Base-by-base conservation (phyloP, 2,888 invertebrate species). In the Acanthopleura granulata region DNA sequence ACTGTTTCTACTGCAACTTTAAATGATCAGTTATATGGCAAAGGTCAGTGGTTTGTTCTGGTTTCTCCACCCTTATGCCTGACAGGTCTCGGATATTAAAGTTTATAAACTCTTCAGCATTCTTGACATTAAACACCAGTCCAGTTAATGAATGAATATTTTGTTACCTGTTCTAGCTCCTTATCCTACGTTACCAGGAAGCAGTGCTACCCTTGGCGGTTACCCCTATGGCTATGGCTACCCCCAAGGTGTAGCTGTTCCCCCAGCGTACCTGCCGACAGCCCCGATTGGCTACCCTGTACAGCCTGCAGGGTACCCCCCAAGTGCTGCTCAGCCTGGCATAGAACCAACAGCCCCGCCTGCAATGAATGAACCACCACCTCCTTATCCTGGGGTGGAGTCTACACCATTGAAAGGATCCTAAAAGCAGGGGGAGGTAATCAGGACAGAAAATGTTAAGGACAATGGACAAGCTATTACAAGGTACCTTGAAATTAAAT, bases 151-250 rank as follows among this genome's bases (percentile, higher is more conserved):
- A 40, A 40, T 40, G 9, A 40, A 40, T 40, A 40, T 40, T 6
- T 6, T 40, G 4, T 40, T 40, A 40, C 40, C 3, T 57, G n/a
- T 57, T 57, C 3, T 12, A 66, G 66, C 66, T 27, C 66, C 66
- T 22, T 66, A 66, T 27, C 66, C 66, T 3, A 66, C 66, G 6
- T 27, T 66, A 15, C 66, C 66, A 66, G 29, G 25, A 66, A 4
- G n/a, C 22, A 1, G 4, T 22, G n/a, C 57, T n/a, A 18, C 51
- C 18, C n/a, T 18, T 3, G 66, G 25, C 25, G 14, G 14, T 6
- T 66, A 66, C 66, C 66, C 66, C 25, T 66, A 66, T 66, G 66
- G 66, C 18, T 66, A 66, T 66, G 66, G 66, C 25, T 27, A 57
- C 12, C 57, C 57, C 18, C 57, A 57, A 57, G 22, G 57, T 57